These are phyloP conservation scores for Musca domestica DNA, from an alignment of 1,140 invertebrate genomes.

Conservation along the genomic window DNA sequence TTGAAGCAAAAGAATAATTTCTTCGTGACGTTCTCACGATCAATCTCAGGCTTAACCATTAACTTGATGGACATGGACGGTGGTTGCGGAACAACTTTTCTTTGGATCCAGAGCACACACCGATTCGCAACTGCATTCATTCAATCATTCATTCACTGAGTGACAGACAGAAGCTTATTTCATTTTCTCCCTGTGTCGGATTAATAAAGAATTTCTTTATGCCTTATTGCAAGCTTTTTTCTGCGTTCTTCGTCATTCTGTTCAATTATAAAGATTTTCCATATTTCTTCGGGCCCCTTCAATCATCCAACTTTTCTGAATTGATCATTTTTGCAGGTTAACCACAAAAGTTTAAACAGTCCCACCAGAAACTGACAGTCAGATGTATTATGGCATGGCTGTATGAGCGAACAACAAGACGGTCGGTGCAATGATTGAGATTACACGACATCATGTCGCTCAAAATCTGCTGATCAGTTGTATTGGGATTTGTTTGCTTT, in stretches of 20 bases:
- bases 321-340: too few relatives aligned
- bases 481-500: not conserved
- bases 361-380: too few relatives aligned
- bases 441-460: conserved; percentile 15
- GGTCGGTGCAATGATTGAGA: not conserved
- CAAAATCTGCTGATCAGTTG: conserved; percentile 12
- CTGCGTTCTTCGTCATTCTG: too few relatives aligned
- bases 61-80: conserved; percentile 12
- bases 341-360: too few relatives aligned
- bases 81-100: not conserved
- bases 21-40: conserved; percentile 2
- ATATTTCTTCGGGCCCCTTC: too few relatives aligned
- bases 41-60: not conserved
- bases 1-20: not conserved
- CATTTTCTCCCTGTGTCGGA: not conserved
- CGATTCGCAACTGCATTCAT: not conserved
- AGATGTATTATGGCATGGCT: too few relatives aligned
- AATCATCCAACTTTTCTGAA: too few relatives aligned
- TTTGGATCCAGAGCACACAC: not conserved
- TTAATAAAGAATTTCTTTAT: too few relatives aligned
- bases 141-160: not conserved
- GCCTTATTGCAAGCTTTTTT: too few relatives aligned
- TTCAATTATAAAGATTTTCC: too few relatives aligned
- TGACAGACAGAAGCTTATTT: conserved; percentile 13
- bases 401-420: too few relatives aligned